Conservation (phyloP, 2,113 vertebrate species). For the Vicugna pacos region DNA sequence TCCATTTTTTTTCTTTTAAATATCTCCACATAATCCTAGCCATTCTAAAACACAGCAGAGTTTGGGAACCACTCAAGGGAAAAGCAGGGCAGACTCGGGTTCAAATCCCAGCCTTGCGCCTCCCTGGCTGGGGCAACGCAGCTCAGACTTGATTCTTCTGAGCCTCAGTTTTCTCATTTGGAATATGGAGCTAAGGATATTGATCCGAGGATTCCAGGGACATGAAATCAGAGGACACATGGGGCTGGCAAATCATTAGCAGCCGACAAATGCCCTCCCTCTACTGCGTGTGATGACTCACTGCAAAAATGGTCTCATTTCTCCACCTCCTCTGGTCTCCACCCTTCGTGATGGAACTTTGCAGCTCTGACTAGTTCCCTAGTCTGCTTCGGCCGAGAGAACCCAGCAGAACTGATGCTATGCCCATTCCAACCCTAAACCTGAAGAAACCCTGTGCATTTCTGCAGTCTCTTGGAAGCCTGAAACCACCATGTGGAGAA, state of each 20-base stretch:
- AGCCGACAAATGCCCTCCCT: fast-evolving
- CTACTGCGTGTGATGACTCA: fast-evolving
- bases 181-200: neutral
- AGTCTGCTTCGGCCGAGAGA: neutral
- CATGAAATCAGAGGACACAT: neutral
- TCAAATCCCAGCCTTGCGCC: neutral
- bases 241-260: neutral
- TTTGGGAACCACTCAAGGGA: neutral
- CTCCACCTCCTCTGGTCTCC: neutral
- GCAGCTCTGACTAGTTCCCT: neutral
- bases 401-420: neutral
- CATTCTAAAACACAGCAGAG: neutral
- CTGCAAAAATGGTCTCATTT: neutral
- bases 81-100: neutral
- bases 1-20: neutral
- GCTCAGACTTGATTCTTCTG: neutral
- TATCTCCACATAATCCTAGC: neutral
- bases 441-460: neutral
- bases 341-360: neutral
- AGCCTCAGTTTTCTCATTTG: neutral
- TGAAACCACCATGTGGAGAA: neutral
- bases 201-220: neutral
- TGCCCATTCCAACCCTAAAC: neutral
- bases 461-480: neutral
- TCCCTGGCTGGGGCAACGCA: neutral